Evolutionary conservation across 2,888 invertebrate genomes (phyloP).

Genomic region (Sepioteuthis lessoniana): DNA sequence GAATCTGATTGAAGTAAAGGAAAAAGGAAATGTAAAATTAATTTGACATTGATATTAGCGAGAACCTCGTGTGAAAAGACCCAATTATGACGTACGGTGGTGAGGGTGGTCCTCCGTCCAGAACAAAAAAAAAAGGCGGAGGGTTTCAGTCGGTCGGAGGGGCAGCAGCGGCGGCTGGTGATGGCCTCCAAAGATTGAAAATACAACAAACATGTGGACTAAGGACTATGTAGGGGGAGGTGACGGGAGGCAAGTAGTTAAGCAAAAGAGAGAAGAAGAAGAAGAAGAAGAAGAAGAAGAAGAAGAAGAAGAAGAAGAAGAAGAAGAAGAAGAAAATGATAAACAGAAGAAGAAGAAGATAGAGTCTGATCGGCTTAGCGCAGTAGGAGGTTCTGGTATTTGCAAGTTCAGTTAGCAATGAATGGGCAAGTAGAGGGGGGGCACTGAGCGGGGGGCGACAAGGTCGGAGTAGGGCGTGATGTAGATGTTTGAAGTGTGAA

Average conservation of each 20-base stretch:
- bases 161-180: neutral
- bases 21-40: neutral
- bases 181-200: neutral
- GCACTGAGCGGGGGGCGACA: neutral
- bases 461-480: neutral
- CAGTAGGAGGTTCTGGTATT: neutral
- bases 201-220: neutral
- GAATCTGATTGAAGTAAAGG: neutral
- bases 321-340: neutral
- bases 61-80: neutral
- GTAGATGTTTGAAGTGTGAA: neutral
- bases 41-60: constrained; percentile 1
- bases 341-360: neutral
- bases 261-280: neutral
- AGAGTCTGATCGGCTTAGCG: neutral
- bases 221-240: neutral
- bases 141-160: neutral
- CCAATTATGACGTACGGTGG: neutral
- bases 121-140: neutral
- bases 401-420: neutral
- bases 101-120: neutral
- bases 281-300: neutral
- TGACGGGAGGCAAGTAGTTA: too few species aligned
- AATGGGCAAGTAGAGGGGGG: too few species aligned
- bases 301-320: neutral